These are phyloP conservation scores for Agrypnia vestita DNA, from an alignment of 1,140 invertebrate species.

Conservation along the genomic window DNA sequence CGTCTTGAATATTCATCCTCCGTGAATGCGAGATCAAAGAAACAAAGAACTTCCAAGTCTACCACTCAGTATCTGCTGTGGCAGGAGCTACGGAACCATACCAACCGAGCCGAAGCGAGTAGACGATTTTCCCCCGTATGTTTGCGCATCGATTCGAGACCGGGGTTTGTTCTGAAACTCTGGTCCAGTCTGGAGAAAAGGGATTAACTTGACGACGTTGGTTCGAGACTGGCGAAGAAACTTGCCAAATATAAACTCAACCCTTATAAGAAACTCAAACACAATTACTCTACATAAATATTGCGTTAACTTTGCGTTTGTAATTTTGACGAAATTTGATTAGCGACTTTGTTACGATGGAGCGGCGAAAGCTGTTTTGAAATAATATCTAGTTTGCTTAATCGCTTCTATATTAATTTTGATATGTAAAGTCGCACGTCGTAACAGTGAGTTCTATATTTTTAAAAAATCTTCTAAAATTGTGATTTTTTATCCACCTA, in stretches of 20 bases:
- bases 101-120: neutral
- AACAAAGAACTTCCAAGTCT: constrained; percentile 17
- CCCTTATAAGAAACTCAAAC: constrained; percentile 32
- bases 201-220: constrained; percentile 23
- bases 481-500: no score
- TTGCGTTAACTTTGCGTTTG: constrained; percentile 19
- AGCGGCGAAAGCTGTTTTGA: constrained; percentile 9
- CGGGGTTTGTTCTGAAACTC: neutral
- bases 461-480: no score
- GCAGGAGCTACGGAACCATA: neutral
- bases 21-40: constrained; percentile 19
- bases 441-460: no score
- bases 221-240: constrained; percentile 39
- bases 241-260: constrained; percentile 28
- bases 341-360: constrained; percentile 21
- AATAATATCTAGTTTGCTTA: no score
- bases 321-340: constrained; percentile 25
- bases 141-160: neutral
- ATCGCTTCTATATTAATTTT: no score
- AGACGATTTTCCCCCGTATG: no score
- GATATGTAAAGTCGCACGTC: no score
- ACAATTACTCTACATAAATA: constrained; percentile 43
- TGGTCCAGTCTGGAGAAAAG: constrained; percentile 8
- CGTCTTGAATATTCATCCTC: constrained; percentile 28
- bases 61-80: neutral